Evolutionary conservation across 2,797 vertebrate genomes (phyloP), one percentile per base, ranked within the genome.

Genomic region (Agapornis canus): DNA sequence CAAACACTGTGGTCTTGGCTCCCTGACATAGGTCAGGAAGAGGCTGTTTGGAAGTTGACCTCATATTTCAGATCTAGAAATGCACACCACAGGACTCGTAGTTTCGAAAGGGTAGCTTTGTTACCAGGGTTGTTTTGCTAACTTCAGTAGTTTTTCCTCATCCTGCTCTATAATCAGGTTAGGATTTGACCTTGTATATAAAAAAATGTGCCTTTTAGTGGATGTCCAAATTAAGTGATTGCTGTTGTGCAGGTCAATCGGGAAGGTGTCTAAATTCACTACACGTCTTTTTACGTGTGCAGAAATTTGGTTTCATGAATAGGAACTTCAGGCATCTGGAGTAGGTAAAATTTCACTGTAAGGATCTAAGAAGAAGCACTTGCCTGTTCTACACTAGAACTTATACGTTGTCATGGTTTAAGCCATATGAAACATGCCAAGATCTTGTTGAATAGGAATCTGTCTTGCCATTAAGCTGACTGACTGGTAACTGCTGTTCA

Each of bases 1-100:
- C 57, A 87, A 95, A 91, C 57, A 35, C 54, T 86, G 47, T 31
- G 65, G 49, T 86, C 86, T 86, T 93, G 90, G 84, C 81, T 79
- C 64, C 57, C 51, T 71, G 63, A 78, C 37, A 71, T 1, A 75
- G 77, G 60, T 66, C 75, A 78, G 51, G 79, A 80, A 71, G 68
- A 73, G 29, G 10, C n/a, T 90, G 40, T 61, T 26, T 72, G 52
- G 71, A 92, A 52, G 71, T 10, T 83, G 70, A 83, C 48, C 13
- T 11, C 27, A 0, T 35, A n/a, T 75, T 70, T 94, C 82, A 89
- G 47, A 88, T 59, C 48, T 66, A 66, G 77, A 85, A 76, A 82
- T 63, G 18, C 57, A 69, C 1, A 4, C 21, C 48, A 68, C 73
- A 69, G 29, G 27, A 85, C 61, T 59, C 37, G 39, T 48, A 83